Percentiles rank a stretch among this genome's conserved stretches.
Conservation (phyloP, 2,797 vertebrate genomes). For the Tapera naevia region DNA sequence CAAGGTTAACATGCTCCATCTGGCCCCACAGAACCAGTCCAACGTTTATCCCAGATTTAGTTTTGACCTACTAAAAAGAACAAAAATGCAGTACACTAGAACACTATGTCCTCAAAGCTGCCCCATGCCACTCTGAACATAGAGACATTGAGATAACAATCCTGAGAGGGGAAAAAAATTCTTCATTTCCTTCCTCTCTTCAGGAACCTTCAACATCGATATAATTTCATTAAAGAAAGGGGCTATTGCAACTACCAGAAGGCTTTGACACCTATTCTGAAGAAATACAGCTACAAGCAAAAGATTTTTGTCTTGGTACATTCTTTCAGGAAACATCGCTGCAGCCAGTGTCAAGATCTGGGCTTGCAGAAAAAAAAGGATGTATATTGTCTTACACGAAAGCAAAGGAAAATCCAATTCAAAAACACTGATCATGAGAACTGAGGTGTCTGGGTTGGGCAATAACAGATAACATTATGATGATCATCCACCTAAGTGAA, state of each 20-base stretch:
- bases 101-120: background rate
- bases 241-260: background rate
- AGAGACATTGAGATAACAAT: background rate
- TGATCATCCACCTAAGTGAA: background rate
- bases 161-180: background rate
- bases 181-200: background rate
- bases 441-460: background rate
- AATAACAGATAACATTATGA: background rate
- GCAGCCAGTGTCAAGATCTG: background rate
- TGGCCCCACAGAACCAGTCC: background rate
- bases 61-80: background rate
- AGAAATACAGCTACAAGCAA: background rate
- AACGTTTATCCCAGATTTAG: background rate
- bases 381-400: background rate
- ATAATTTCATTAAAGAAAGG: background rate
- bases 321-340: background rate
- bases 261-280: background rate
- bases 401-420: background rate
- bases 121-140: background rate
- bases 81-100: background rate
- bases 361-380: background rate
- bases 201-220: background rate
- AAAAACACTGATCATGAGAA: background rate
- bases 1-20: background rate
- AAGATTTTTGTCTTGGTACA: background rate